These are phyloP conservation scores for Coregonus ussuriensis DNA, from an alignment of 2,797 vertebrate genomes.

Conservation along the genomic window DNA sequence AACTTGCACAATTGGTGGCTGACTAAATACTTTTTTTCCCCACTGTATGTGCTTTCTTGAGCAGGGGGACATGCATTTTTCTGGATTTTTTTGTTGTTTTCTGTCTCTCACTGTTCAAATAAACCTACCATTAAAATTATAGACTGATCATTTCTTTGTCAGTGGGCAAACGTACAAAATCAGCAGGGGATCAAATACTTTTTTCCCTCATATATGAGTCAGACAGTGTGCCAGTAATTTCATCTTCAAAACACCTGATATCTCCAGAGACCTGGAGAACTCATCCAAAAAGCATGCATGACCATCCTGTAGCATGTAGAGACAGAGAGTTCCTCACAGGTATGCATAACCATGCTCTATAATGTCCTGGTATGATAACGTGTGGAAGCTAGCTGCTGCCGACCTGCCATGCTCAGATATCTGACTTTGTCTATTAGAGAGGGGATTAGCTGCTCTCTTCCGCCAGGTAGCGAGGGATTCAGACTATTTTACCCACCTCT, in stretches of 20 bases:
- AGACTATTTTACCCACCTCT: constrained; percentile 69
- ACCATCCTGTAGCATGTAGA: background rate
- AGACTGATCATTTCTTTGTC: too few relatives aligned
- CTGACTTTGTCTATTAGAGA: constrained; percentile 69
- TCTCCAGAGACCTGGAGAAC: background rate
- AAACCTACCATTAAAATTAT: too few relatives aligned
- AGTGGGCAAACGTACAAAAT: too few relatives aligned
- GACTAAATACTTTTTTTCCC: too few relatives aligned
- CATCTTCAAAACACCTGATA: background rate
- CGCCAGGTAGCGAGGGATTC: constrained; percentile 65
- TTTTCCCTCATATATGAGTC: background rate
- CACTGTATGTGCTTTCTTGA: too few relatives aligned
- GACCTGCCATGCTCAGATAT: constrained; percentile 67
- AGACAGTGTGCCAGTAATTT: background rate
- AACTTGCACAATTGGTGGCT: too few relatives aligned
- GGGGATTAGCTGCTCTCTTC: constrained; percentile 66
- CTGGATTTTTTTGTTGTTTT: too few relatives aligned
- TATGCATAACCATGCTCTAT: constrained; percentile 31
- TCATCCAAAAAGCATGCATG: background rate
- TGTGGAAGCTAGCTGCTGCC: constrained; percentile 35
- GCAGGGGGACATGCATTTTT: too few relatives aligned
- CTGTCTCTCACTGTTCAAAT: too few relatives aligned
- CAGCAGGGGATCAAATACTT: too few relatives aligned
- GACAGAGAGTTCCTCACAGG: constrained; percentile 47
- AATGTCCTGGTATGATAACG: constrained; percentile 49